Evolutionary conservation across 2,888 invertebrate species (phyloP), one percentile per base, ranked within the genome.

Genomic region (Cheilosia urbana): DNA sequence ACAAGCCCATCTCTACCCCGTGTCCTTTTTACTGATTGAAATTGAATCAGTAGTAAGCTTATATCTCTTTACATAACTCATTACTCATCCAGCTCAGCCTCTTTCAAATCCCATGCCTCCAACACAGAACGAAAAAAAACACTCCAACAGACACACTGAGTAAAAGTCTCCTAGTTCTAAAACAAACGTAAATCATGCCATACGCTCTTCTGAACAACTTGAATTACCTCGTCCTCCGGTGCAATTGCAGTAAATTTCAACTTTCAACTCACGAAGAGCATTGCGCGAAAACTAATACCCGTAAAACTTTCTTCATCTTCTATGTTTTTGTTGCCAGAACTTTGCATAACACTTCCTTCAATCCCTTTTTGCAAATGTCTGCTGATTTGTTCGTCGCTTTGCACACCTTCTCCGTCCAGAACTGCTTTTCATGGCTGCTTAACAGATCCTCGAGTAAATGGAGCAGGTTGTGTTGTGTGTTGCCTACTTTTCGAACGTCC

Each of bases 141-240:
- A n/a, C n/a, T n/a, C n/a, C 3, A 34, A 45, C 6, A 19, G 17
- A 17, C 45, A 17, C 3, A 45, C 7, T 17, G 42, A 15, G 42
- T 17, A 45, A 45, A 51, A 51, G 19, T 24, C 24, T 27, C 24
- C 51, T 37, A 13, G 37, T 42, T 42, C 55, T 55, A 24, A 17
- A 68, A 55, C 55, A 58, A 71, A 47, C 24, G 69, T 71, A 71
- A 71, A 71, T 71, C 47, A 71, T 58, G 69, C 45, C 34, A 34
- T n/a, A n/a, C 45, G 34, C 68, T 57, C 19, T 15, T 69, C 17
- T 42, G 30, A 69, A 45, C n/a, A 21, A 24, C 66, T 27, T 13
- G 42, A 30, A 27, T 37, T 49, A 17, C 21, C 66, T 17, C 66
- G 17, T 66, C 27, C 51, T 53, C 4, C 17, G n/a, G 4, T 69